A percentile compares a stretch with the other conserved stretches of the same genome.
Evolutionary conservation across 2,113 vertebrate species (phyloP).

Genomic region (Acrocephalus kingi): DNA sequence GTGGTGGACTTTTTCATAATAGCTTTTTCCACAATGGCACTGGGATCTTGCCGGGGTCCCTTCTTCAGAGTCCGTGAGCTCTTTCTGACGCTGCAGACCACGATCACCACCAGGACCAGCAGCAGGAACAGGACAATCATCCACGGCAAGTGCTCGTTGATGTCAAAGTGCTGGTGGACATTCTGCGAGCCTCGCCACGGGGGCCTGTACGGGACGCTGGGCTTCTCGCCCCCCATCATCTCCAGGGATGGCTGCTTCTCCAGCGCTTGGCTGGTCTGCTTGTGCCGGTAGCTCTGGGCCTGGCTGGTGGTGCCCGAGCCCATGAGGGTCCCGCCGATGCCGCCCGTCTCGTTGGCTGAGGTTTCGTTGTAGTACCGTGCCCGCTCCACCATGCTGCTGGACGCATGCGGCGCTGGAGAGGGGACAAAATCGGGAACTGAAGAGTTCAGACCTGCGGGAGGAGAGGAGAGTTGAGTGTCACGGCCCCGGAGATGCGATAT

Average conservation of each 20-base stretch:
- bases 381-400: conserved; percentile 26
- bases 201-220: conserved; percentile 75
- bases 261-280: conserved; percentile 53
- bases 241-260: conserved; percentile 74
- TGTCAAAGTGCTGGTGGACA: conserved; percentile 89
- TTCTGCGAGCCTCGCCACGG: conserved; percentile 83
- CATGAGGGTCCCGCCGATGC: neutral
- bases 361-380: conserved; percentile 53
- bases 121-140: conserved; percentile 96
- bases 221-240: conserved; percentile 63
- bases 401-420: conserved; percentile 54
- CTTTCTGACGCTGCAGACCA: conserved; percentile 91
- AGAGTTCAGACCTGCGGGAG: conserved; percentile 73
- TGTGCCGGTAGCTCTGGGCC: conserved; percentile 70
- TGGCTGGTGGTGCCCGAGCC: conserved; percentile 35
- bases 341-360: conserved; percentile 41
- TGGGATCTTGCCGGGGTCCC: conserved; percentile 93
- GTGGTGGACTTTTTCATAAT: conserved; percentile 85
- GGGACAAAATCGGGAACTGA: conserved; percentile 69
- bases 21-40: conserved; percentile 91
- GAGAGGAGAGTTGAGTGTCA: conserved; percentile 18
- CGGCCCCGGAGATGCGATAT: neutral
- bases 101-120: conserved; percentile 90
- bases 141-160: conserved; percentile 97
- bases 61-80: conserved; percentile 94